Base-by-base conservation (phyloP, 2,797 vertebrate species). In the Gymnoscopelus microlampas region DNA sequence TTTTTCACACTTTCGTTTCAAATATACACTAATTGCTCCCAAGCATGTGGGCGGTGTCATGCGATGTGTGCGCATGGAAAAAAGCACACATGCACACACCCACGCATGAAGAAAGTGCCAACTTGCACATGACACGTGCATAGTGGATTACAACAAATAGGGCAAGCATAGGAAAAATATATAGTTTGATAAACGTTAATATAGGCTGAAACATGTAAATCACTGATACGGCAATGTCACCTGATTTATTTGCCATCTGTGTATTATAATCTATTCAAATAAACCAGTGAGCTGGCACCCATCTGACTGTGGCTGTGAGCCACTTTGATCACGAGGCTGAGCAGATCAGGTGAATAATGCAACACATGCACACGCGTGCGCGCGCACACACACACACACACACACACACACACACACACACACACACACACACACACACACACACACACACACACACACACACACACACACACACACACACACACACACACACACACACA, bases 361-460 rank as follows among this genome's bases (percentile, higher is more conserved):
- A 14, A 35, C 24, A 29, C 3, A 11, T 6, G 26, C 26, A 57
- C 24, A 26, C 26, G 26, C 55, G 14, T 2, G 14, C 26, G 13
- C 26, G 14, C 55, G 29, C 55, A 57, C 24, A 24, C 51, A 53
- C 51, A 8, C 53, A 54, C 53, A 1, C 29, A 35, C 56, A 39
- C 56, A 39, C 0, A 2, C 29, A 59, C 7, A 9, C 56, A 59
- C 56, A 3, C 13, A 32, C 9, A 57, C 7, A 59, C 26, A n/a
- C 29, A 39, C 56, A 39, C 24, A 54, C 3, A 4, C 53, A 53
- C 1, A 8, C 53, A 53, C 53, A 19, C 53, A 29, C 13, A 49
- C 39, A 29, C 15, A n/a, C 7, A 66, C 49, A 63, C 61, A 5
- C 35, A 66, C 49, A 53, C 61, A 47, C 19, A 44, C 51, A 54